Evolutionary conservation across 2,888 invertebrate genomes (phyloP), one percentile per base, ranked within the genome.

Genomic region (Standfussiana lucernea): DNA sequence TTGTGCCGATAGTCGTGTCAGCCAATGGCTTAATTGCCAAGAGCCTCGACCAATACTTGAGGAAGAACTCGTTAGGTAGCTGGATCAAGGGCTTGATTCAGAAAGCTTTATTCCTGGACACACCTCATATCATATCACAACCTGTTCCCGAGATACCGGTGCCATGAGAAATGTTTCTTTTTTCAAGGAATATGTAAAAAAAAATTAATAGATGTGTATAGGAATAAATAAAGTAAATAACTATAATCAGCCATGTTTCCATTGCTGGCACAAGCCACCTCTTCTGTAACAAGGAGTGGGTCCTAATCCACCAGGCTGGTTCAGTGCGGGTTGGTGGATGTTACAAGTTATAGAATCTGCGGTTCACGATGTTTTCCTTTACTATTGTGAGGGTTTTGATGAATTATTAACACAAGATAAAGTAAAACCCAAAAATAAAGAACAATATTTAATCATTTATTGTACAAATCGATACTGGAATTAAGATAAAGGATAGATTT

Each of bases 381-480:
- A 50, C 50, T 0, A 21, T 68, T 21, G 28, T 69, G 3, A 37
- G 21, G 24, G 21, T 40, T 10, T 10, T 10, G 11, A 21, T 66
- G 5, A 68, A 53, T 18, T n/a, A 47, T n/a, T 32, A 65, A 13
- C 21, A 56, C 2, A 56, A 40, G 15, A 62, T 32, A 59, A 69
- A 75, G 75, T 71, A 89, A 92, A 90, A 90, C 90, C 89, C 90
- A 79, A 85, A 77, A 82, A 86, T 90, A 91, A 91, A 93, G 91
- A 95, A 93, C 94, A 95, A 92, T 94, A 93, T 93, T 94, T 92
- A 91, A 93, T 94, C 89, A 91, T 95, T 94, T 95, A 95, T 95
- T 95, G 94, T 95, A 96, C 92, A 96, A 96, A 95, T 95, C 87
- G 90, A 93, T 94, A 95, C 92, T 96, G 95, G 96, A 96, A 96